These are phyloP conservation scores for Drosophila sp. DNA, from an alignment of 1,140 invertebrate genomes.

Conservation along the genomic window DNA sequence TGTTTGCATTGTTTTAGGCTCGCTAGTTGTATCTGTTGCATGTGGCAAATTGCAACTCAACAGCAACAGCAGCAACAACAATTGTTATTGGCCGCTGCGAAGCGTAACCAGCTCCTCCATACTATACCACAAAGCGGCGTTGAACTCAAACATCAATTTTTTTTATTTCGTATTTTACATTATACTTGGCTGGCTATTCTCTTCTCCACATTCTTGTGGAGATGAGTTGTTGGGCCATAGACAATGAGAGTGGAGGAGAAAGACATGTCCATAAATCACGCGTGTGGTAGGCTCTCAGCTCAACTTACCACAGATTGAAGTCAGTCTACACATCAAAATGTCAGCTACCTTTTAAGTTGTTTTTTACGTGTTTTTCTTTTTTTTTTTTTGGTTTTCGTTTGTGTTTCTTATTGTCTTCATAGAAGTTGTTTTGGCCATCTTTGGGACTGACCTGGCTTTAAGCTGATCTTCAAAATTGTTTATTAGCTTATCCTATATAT, in stretches of 20 bases:
- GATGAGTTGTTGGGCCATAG: conserved; percentile 10
- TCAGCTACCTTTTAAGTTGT: conserved; percentile 59
- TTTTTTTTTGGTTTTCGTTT: background rate
- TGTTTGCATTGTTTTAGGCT: conserved; percentile 60
- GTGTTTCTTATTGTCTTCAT: conserved; percentile 14
- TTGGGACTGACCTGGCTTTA: conserved; percentile 18
- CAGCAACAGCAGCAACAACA: conserved; percentile 34
- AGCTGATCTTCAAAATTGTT: conserved; percentile 35
- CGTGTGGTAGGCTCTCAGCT: conserved; percentile 40
- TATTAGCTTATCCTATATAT: conserved; percentile 19
- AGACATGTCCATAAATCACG: conserved; percentile 58
- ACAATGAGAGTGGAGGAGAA: background rate
- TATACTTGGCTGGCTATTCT: background rate
- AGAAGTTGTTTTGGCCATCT: conserved; percentile 57
- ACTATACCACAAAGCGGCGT: conserved; percentile 45
- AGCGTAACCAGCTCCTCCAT: conserved; percentile 57
- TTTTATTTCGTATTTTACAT: conserved; percentile 9
- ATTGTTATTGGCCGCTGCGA: conserved; percentile 50
- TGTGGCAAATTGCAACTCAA: conserved; percentile 62
- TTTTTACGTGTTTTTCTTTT: conserved; percentile 32
- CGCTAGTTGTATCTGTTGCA: conserved; percentile 47
- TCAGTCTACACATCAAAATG: conserved; percentile 49
- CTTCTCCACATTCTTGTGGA: conserved; percentile 44
- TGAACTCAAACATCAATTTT: conserved; percentile 51
- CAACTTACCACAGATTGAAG: conserved; percentile 32